Evolutionary conservation across 2,888 invertebrate genomes (phyloP).

Genomic region (Heliothis peltigera): DNA sequence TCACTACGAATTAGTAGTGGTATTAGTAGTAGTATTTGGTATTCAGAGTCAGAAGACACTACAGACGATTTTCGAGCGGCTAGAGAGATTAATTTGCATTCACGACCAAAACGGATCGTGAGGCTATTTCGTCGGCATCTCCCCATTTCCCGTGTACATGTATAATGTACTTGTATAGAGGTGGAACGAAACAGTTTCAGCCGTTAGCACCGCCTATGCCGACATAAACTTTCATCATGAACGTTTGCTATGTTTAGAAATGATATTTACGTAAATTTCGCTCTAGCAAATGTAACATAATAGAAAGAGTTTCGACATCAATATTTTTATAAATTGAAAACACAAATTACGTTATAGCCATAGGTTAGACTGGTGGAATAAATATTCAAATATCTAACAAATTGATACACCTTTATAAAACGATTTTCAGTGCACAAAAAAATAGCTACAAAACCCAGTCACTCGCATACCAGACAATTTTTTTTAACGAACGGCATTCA

Average conservation of each 20-base stretch:
- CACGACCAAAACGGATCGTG: slow-evolving; percentile 85
- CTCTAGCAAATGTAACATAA: not conserved
- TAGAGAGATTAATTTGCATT: slow-evolving; percentile 86
- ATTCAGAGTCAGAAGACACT: slow-evolving; percentile 75
- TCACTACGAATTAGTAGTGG: slow-evolving; percentile 63
- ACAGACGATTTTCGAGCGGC: slow-evolving; percentile 70
- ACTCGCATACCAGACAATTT: slow-evolving; percentile 4
- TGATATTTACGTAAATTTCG: not conserved
- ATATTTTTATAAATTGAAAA: not conserved
- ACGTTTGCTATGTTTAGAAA: slow-evolving; percentile 10
- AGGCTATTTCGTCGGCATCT: slow-evolving; percentile 82
- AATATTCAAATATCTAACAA: not conserved
- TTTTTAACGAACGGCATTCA: slow-evolving; percentile 31
- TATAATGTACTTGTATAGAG: slow-evolving; percentile 37
- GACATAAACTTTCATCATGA: slow-evolving; percentile 42
- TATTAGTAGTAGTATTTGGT: slow-evolving; percentile 71
- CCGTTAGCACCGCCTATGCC: slow-evolving; percentile 53
- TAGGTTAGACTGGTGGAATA: not conserved
- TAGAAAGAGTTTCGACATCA: not conserved
- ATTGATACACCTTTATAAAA: slow-evolving; percentile 12
- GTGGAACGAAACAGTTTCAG: slow-evolving; percentile 63
- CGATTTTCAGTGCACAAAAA: slow-evolving; percentile 6
- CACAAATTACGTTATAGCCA: not conserved
- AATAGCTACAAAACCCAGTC: slow-evolving; percentile 16
- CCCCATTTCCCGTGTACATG: slow-evolving; percentile 80